A percentile compares a stretch with the other conserved stretches of the same genome.
These are phyloP conservation scores for Megalops atlanticus DNA, from an alignment of 2,113 vertebrate species.

Conservation along the genomic window DNA sequence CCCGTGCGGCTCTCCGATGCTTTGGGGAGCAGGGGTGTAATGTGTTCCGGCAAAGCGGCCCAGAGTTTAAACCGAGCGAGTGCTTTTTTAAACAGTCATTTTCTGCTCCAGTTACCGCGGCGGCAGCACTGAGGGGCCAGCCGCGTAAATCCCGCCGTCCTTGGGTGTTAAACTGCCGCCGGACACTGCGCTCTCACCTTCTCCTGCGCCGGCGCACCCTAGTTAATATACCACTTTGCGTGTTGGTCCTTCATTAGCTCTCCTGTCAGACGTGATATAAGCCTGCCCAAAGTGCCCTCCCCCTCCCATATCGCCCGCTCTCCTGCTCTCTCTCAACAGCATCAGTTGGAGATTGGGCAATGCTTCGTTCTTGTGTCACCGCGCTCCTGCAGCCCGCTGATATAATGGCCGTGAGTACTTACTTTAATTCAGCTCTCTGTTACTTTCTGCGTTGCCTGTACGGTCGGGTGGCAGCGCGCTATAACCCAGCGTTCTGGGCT, in stretches of 20 bases:
- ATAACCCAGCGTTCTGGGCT: no score
- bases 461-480: no score
- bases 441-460: no score
- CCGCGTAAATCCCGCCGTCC: slow-evolving; percentile 47
- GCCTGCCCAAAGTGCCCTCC: neutral
- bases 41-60: neutral
- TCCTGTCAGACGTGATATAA: slow-evolving; percentile 39
- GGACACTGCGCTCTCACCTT: neutral
- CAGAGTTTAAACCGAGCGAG: neutral
- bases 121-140: no score
- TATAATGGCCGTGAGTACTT: no score
- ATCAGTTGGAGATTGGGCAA: no score
- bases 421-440: no score
- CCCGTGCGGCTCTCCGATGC: no score
- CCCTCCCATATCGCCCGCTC: neutral
- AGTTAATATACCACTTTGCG: slow-evolving; percentile 35
- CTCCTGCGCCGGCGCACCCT: slow-evolving; percentile 7
- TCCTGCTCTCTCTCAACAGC: no score
- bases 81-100: slow-evolving; percentile 13
- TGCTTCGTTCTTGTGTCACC: no score
- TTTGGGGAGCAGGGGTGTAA: neutral
- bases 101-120: neutral
- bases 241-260: slow-evolving; percentile 41
- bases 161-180: slow-evolving; percentile 25
- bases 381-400: no score